Evolutionary conservation across 2,797 vertebrate genomes (phyloP), one percentile per base, ranked within the genome.

Genomic region (Micropoecilia bifurca): DNA sequence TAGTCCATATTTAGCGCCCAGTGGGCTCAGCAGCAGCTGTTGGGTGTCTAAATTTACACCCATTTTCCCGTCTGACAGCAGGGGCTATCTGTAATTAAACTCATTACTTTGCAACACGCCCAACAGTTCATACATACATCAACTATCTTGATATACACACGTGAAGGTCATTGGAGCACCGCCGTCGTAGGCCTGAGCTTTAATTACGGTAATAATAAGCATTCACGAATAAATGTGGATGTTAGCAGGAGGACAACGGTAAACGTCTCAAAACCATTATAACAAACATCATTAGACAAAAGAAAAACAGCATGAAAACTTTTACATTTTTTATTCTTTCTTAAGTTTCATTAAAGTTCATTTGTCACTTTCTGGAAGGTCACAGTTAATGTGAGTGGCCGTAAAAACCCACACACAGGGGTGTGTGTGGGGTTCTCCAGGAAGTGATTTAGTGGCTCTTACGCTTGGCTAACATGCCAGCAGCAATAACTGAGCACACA

Each of bases 1-100:
- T 80, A 75, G 81, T 81, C 55, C 55, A 73, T 18, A 73, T 68
- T 61, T 75, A 84, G 74, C 83, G 75, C 55, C 1, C 22, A 6
- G 20, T 45, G 83, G 83, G 77, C 78, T 83, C 76, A 63, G 80
- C 55, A 75, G 88, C 91, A 93, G 91, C 89, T 90, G 90, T 80
- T 80, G 66, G 59, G 16, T 74, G 36, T 90, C 83, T 94, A 90
- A 91, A 91, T 93, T 93, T 95, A 80, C 78, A 72, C 57, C 3
- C 74, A 71, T 39, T 83, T 85, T 92, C 88, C 80, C 13, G 80
- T 80, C 69, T 81, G 71, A 73, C 88, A 87, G 90, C 89, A 91
- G 85, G 87, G 88, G 74, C 69, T 66, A 83, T 86, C 88, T 92
- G 90, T 93, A 90, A 92, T 92, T 91, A 91, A 91, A 88, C 83